Evolutionary conservation across 1,140 invertebrate species (phyloP).

Genomic region (Meloidogyne exigua): DNA sequence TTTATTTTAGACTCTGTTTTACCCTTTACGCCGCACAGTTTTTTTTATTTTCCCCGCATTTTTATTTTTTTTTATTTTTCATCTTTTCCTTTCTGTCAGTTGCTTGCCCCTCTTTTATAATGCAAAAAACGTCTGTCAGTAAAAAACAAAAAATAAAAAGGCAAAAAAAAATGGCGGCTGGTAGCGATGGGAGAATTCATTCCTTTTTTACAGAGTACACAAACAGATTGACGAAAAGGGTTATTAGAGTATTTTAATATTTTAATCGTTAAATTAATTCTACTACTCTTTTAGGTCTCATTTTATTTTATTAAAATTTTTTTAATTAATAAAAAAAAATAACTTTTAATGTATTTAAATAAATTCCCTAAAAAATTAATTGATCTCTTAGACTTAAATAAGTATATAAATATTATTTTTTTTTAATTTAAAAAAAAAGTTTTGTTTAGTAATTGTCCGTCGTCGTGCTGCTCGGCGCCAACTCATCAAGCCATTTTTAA

Average conservation of each 20-base stretch:
- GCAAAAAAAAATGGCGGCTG: background rate
- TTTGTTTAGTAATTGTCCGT: background rate
- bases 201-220: background rate
- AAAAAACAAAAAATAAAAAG: background rate
- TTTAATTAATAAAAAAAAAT: background rate
- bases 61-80: background rate
- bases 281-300: no score
- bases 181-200: background rate
- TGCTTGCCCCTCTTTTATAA: background rate
- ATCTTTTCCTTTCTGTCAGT: background rate
- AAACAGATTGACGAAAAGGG: background rate
- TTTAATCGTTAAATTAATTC: no score
- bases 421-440: background rate
- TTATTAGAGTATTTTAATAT: background rate
- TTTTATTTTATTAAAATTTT: background rate
- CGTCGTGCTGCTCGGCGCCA: background rate
- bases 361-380: no score
- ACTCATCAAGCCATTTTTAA: background rate
- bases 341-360: no score
- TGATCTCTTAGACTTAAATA: background rate
- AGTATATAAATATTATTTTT: background rate
- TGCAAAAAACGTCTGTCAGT: background rate
- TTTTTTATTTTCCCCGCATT: background rate
- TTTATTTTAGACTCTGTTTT: background rate
- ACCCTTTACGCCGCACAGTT: background rate